phyloP scores from a whole-genome alignment of 2,888 invertebrate species.

The Clusia tigrina region DNA sequence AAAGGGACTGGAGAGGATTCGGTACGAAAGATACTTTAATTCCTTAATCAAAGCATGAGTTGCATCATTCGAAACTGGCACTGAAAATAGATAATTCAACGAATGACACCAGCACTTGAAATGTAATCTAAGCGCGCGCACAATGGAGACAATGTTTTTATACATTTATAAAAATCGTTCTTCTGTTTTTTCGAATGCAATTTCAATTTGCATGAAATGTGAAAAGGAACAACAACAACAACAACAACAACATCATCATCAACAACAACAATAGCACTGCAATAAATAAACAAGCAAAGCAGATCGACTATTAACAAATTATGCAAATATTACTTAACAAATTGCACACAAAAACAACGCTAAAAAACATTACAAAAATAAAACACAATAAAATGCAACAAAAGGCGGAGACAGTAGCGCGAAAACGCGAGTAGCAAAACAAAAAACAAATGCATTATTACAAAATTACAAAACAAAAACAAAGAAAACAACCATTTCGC shows the following conservation, averaged over 20 bases:
- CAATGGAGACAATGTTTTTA: background rate
- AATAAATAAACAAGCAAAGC: background rate
- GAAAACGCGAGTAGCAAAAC: background rate
- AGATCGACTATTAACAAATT: slow-evolving; percentile 12
- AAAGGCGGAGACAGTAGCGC: background rate
- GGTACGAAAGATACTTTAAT: no score
- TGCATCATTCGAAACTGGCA: no score
- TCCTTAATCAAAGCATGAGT: no score
- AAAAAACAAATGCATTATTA: background rate
- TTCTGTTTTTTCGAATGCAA: background rate
- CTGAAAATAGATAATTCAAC: no score
- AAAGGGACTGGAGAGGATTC: no score
- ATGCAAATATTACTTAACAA: slow-evolving; percentile 12
- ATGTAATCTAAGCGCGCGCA: background rate
- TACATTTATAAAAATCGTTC: background rate
- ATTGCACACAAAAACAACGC: slow-evolving; percentile 1
- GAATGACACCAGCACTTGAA: slow-evolving; percentile 2
- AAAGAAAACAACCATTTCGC: no score
- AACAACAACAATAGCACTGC: background rate
- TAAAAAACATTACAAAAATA: background rate
- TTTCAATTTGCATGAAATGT: background rate
- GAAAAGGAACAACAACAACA: no score
- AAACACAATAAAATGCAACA: background rate
- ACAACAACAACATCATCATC: no score
- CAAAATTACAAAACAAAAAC: no score